Evolutionary conservation across 2,797 vertebrate species (phyloP).

Genomic region (Paramormyrops hopkinsi): DNA sequence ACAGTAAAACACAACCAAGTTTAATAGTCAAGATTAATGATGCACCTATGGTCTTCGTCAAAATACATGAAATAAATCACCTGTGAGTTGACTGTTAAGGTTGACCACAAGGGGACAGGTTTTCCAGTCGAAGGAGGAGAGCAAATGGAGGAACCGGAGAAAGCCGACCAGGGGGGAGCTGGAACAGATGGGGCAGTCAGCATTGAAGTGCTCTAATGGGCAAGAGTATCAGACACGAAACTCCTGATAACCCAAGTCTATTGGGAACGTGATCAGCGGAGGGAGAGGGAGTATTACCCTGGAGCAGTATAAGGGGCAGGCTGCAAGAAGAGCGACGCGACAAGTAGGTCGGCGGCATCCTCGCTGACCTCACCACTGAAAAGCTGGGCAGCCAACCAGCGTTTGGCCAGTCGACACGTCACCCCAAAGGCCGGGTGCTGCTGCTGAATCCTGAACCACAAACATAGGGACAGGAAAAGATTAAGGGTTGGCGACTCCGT

Average conservation of each 20-base stretch:
- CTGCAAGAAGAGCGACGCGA: conserved; percentile 81
- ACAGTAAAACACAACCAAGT: background rate
- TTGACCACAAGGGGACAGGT: conserved; percentile 87
- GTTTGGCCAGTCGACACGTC: conserved; percentile 81
- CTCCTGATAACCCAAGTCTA: background rate
- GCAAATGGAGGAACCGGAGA: conserved; percentile 82
- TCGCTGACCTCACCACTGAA: conserved; percentile 71
- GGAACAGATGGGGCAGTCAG: background rate
- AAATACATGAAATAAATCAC: conserved; percentile 46
- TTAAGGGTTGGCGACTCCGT: background rate
- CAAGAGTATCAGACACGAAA: background rate
- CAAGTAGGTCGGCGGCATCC: conserved; percentile 82
- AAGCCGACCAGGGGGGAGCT: conserved; percentile 93
- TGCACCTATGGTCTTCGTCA: background rate
- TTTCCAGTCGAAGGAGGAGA: conserved; percentile 91
- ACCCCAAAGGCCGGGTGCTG: conserved; percentile 78
- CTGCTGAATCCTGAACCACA: conserved; percentile 77
- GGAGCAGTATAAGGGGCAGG: conserved; percentile 80
- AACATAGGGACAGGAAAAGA: background rate
- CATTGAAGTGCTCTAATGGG: background rate
- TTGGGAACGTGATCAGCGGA: too few relatives aligned
- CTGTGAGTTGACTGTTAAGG: conserved; percentile 78
- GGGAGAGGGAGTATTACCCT: conserved; percentile 60
- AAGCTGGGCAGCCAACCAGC: conserved; percentile 88
- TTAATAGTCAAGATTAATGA: background rate